phyloP scores from a whole-genome alignment of 2,113 vertebrate genomes.

The Steatornis caripensis region DNA sequence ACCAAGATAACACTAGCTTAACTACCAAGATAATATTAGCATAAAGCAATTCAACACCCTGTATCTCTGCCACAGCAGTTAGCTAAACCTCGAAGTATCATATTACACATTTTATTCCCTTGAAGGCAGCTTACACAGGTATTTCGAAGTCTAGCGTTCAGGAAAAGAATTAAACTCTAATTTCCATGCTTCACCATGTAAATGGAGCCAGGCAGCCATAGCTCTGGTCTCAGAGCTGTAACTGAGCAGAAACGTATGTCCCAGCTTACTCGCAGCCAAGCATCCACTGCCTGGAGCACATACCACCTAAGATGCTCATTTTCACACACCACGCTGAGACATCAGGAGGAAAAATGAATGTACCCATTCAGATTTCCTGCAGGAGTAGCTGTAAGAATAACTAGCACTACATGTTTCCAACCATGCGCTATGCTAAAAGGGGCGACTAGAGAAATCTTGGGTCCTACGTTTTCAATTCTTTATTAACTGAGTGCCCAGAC shows the following conservation, averaged over 20 bases:
- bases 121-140: not conserved
- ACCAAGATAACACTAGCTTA: slow-evolving; percentile 7
- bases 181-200: not conserved
- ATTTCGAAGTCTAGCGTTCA: not conserved
- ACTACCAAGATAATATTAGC: not conserved
- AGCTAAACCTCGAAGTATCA: not conserved
- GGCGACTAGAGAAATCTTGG: rapidly evolving
- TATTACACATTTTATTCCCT: not conserved
- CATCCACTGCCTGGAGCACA: rapidly evolving
- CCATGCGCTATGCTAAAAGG: not conserved
- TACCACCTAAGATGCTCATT: rapidly evolving
- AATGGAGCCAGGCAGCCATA: not conserved
- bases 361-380: not conserved
- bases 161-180: not conserved
- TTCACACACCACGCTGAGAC: rapidly evolving
- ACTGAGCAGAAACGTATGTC: not conserved
- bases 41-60: not conserved
- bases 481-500: not conserved
- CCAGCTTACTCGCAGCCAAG: rapidly evolving
- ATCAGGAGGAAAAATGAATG: not conserved
- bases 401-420: not conserved
- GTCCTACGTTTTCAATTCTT: not conserved
- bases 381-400: not conserved
- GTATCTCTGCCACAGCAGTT: not conserved
- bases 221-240: not conserved